Percentiles rank a stretch among this genome's conserved stretches.
Evolutionary conservation across 2,797 vertebrate species (phyloP).

Genomic region (Muraenolepis orangiensis): DNA sequence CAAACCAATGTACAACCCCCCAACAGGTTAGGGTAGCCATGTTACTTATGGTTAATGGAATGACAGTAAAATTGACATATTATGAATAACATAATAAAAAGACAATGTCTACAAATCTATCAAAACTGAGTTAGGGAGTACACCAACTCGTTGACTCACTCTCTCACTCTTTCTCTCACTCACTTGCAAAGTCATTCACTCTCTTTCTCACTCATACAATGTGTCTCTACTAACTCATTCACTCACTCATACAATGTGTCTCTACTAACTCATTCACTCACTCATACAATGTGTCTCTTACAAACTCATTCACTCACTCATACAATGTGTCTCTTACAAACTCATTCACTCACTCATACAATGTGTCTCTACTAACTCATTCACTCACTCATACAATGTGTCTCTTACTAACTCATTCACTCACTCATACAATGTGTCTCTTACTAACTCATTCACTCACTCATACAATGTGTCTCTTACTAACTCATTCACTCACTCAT

Average conservation of each 20-base stretch:
- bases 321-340: neutral
- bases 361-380: too few relatives aligned
- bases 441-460: neutral
- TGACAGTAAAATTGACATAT: too few relatives aligned
- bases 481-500: neutral
- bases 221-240: neutral
- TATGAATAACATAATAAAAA: too few relatives aligned
- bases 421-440: neutral
- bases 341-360: neutral
- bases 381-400: neutral
- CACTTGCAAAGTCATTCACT: neutral
- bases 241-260: neutral
- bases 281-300: neutral
- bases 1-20: too few relatives aligned
- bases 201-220: neutral
- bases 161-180: neutral
- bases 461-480: too few relatives aligned
- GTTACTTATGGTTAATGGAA: too few relatives aligned
- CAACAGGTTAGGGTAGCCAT: too few relatives aligned
- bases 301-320: neutral
- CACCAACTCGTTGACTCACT: neutral
- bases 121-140: too few relatives aligned
- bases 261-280: neutral
- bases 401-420: neutral
- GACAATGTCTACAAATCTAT: too few relatives aligned